Evolutionary conservation across 1,140 invertebrate genomes (phyloP).

Genomic region (Gryon sp.): DNA sequence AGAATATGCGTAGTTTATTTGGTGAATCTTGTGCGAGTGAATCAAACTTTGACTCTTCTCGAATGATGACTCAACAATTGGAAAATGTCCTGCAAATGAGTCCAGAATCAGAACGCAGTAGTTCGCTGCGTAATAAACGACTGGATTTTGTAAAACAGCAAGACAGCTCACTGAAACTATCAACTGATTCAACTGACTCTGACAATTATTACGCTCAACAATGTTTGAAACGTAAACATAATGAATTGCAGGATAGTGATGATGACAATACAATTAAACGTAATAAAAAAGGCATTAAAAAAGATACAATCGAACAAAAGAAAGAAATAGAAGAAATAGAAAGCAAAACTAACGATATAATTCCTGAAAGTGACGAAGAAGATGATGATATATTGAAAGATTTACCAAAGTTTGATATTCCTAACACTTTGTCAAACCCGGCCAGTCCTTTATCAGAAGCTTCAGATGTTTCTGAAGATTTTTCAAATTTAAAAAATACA

Average conservation of each 20-base stretch:
- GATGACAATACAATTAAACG: not conserved
- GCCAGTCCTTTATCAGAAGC: slow-evolving; percentile 21
- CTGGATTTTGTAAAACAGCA: not conserved
- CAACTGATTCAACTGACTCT: not conserved
- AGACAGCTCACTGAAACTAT: not conserved
- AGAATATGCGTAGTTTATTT: slow-evolving; percentile 27
- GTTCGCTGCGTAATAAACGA: not conserved
- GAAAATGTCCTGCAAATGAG: slow-evolving; percentile 10
- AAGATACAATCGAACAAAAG: not conserved
- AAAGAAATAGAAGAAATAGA: not conserved
- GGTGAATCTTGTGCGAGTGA: slow-evolving; percentile 8
- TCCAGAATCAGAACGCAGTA: not conserved
- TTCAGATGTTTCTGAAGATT: slow-evolving; percentile 29
- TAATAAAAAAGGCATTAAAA: not conserved
- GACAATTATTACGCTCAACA: not conserved
- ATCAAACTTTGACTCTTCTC: slow-evolving; percentile 11
- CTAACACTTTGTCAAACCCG: slow-evolving; percentile 39
- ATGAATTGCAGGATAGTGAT: not conserved
- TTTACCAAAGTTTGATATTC: slow-evolving; percentile 33
- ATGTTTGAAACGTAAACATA: not conserved
- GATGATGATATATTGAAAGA: slow-evolving; percentile 25
- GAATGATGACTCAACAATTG: slow-evolving; percentile 24
- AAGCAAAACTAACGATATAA: not conserved
- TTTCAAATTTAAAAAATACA: not conserved
- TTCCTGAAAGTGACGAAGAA: slow-evolving; percentile 18